Base-by-base conservation (phyloP, 1,140 invertebrate genomes). In the Drosophila lacertosa region DNA sequence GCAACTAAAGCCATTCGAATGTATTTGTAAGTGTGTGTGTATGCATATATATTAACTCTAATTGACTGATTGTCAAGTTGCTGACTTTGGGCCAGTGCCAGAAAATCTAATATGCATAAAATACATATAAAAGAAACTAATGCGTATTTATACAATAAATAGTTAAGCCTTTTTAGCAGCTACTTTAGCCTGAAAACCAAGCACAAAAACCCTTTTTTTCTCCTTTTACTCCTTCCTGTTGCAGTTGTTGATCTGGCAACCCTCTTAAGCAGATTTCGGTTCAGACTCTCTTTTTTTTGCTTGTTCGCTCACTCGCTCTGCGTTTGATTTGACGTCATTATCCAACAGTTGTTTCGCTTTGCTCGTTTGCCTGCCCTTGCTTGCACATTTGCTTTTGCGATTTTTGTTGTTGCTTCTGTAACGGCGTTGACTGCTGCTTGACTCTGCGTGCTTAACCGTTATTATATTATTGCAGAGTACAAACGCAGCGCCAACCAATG, bases 321-420 rank as follows among this genome's bases (percentile, higher is more conserved):
- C 45, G 24, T 48, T 54, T 54, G 50, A 64, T 69, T 69, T 69
- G 66, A 69, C 66, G 66, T 69, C 66, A 69, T 69, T 69, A 69
- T 64, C 51, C 66, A 64, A 69, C 66, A 57, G 60, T 70, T 65
- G 67, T 69, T 69, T 37, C 57, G 37, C 6, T 62, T 64, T 63
- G 32, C 40, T 62, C 65, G 65, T 40, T 62, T 60, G 57, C 44
- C 57, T 59, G 57, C 57, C 57, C 24, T 45, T 45, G 35, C 22
- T 65, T 45, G 33, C 45, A 47, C 40, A 32, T 62, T 63, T 57
- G 24, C 54, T 22, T 58, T 45, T 35, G 3, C 5, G 29, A 15
- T 47, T 35, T 45, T 58, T 51, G 20, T 33, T 51, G 33, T 24
- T 16, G 18, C 20, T 44, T 32, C 10, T 18, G 15, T 32, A 26